A percentile compares a stretch with the other conserved stretches of the same genome.
Evolutionary conservation across 2,113 vertebrate genomes (phyloP).

Genomic region (Vireo altiloquus): DNA sequence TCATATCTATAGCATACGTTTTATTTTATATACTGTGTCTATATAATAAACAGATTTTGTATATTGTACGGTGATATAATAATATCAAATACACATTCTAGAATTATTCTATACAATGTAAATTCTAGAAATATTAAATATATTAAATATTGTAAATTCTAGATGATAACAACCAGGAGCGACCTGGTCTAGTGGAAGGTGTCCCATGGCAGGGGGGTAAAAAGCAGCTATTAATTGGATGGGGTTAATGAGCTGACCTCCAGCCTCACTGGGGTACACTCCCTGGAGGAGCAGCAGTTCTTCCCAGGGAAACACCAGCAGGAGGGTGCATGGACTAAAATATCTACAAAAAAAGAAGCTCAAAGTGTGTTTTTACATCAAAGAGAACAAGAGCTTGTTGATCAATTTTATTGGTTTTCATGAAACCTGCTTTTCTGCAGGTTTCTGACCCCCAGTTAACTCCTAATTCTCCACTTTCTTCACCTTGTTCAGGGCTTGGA

Average conservation of each 20-base stretch:
- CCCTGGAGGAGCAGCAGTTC: neutral
- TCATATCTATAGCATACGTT: neutral
- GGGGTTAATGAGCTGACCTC: neutral
- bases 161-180: neutral
- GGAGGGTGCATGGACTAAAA: neutral
- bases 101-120: neutral
- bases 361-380: neutral
- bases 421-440: neutral
- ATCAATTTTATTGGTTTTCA: neutral
- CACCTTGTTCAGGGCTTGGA: neutral
- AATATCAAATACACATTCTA: neutral
- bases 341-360: neutral
- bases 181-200: neutral
- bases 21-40: too few relatives aligned
- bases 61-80: neutral
- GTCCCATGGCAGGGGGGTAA: neutral
- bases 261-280: neutral
- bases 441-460: neutral
- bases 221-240: neutral
- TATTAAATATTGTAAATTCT: neutral
- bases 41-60: neutral
- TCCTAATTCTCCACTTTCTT: neutral
- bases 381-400: accelerated
- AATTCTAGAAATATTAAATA: neutral
- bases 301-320: neutral